These are phyloP conservation scores for Pollenia griseotomentosa DNA, from an alignment of 2,888 invertebrate species.

Conservation along the genomic window DNA sequence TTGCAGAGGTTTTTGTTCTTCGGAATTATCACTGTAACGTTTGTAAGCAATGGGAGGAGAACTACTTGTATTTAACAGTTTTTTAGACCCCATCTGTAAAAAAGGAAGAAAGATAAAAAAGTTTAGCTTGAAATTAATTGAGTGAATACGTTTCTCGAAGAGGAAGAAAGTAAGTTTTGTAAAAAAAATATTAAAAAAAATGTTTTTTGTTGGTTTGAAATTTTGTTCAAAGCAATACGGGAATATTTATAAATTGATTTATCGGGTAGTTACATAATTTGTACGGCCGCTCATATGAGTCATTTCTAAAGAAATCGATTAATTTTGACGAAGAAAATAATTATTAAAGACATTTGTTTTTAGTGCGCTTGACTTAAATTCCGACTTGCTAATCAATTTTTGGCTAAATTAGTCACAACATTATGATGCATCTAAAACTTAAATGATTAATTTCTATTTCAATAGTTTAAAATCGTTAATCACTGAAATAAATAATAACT, in stretches of 20 bases:
- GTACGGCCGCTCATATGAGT: conserved; percentile 7
- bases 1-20: conserved; percentile 43
- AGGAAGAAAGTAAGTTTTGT: conserved; percentile 21
- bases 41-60: conserved; percentile 67
- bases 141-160: neutral
- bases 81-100: conserved; percentile 67
- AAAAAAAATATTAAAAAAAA: neutral
- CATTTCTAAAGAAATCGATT: conserved; percentile 40
- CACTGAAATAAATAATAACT: neutral
- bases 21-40: conserved; percentile 46
- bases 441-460: no score
- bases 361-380: neutral
- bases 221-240: neutral
- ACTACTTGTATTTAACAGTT: conserved; percentile 61
- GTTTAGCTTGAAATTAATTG: neutral
- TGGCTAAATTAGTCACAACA: conserved; percentile 14
- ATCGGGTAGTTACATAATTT: conserved; percentile 39
- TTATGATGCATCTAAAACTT: neutral
- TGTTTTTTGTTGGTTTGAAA: neutral
- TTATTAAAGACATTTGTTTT: neutral
- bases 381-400: neutral
- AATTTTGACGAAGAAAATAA: neutral
- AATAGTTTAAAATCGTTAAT: neutral
- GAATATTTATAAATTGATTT: conserved; percentile 51
- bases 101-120: conserved; percentile 16